Conservation (phyloP, 2,888 invertebrate genomes). For the Monopis laevigella region DNA sequence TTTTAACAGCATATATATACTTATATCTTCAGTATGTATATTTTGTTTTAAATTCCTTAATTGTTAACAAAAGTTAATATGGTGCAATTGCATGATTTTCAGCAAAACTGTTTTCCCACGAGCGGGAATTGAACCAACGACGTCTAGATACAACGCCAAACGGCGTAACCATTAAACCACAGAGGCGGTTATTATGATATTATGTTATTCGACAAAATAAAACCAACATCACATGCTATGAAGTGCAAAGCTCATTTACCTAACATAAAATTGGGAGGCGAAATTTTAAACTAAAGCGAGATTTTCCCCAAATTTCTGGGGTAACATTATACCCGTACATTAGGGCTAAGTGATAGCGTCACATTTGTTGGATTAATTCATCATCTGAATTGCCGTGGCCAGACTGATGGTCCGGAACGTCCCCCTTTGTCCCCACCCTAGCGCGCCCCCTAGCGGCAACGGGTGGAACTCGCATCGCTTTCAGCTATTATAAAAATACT, state of each 20-base stretch:
- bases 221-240: conserved; percentile 3
- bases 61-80: no score
- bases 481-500: conserved; percentile 6
- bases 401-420: conserved; percentile 64
- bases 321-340: conserved; percentile 67
- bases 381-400: conserved; percentile 67
- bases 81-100: no score
- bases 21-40: no score
- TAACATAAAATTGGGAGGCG: conserved; percentile 32
- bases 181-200: no score
- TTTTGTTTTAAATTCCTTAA: no score
- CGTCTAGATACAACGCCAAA: no score
- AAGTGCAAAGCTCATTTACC: conserved; percentile 15
- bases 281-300: conserved; percentile 37
- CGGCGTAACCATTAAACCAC: no score
- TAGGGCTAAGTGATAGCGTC: conserved; percentile 68
- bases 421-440: conserved; percentile 22
- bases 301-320: conserved; percentile 42
- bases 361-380: conserved; percentile 69
- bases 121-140: no score
- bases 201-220: no score
- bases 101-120: no score
- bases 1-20: no score
- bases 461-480: conserved; percentile 11
- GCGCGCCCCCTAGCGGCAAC: conserved; percentile 6